phyloP scores from a whole-genome alignment of 1,140 invertebrate species.

The Drosophila erecta region DNA sequence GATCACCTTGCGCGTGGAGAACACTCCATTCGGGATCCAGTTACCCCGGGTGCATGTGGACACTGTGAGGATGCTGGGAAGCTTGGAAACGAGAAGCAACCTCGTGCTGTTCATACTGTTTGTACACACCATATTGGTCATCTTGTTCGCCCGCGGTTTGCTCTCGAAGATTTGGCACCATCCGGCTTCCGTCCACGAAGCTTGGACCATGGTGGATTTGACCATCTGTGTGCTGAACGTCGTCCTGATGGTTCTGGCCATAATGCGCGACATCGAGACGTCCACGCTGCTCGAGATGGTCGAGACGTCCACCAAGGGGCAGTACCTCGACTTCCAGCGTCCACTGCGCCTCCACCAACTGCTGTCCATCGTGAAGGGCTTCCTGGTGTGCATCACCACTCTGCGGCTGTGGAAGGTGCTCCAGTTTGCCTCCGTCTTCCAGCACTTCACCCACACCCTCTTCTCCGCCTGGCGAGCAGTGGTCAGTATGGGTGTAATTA shows the following conservation, averaged over 20 bases:
- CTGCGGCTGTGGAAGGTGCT: slow-evolving; percentile 73
- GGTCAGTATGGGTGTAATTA: slow-evolving; percentile 40
- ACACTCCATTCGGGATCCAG: slow-evolving; percentile 49
- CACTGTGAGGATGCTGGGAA: slow-evolving; percentile 29
- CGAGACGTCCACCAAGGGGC: slow-evolving; percentile 21
- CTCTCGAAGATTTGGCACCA: slow-evolving; percentile 46
- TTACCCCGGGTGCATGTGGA: neutral
- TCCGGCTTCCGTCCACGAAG: slow-evolving; percentile 2
- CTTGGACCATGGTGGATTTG: slow-evolving; percentile 65
- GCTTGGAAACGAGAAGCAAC: slow-evolving; percentile 5
- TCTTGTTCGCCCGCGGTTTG: slow-evolving; percentile 48
- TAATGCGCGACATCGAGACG: slow-evolving; percentile 17
- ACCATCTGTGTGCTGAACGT: slow-evolving; percentile 52
- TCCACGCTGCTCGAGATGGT: slow-evolving; percentile 3
- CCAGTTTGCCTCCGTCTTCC: slow-evolving; percentile 69
- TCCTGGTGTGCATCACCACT: slow-evolving; percentile 64
- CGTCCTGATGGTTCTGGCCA: neutral
- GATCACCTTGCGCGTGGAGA: slow-evolving; percentile 48
- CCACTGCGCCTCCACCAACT: slow-evolving; percentile 17
- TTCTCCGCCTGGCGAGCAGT: slow-evolving; percentile 49
- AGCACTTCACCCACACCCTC: slow-evolving; percentile 59
- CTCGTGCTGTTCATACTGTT: slow-evolving; percentile 1
- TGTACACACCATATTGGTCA: slow-evolving; percentile 41
- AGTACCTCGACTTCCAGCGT: slow-evolving; percentile 45
- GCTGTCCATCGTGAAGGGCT: slow-evolving; percentile 22